Evolutionary conservation across 2,797 vertebrate species (phyloP).

Genomic region (Acanthis flammea): DNA sequence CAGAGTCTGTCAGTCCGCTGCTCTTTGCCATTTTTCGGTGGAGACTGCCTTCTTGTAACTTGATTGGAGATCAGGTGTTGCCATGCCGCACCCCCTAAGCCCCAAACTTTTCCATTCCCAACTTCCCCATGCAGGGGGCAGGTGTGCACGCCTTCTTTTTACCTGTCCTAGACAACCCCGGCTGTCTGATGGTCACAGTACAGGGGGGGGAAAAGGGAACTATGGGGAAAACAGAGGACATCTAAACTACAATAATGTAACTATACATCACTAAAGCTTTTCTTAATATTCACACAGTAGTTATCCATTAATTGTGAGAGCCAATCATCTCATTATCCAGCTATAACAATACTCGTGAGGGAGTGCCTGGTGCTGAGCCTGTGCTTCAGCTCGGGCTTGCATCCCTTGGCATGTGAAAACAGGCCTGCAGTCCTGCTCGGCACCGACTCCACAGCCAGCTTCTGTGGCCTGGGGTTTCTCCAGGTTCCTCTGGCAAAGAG

Average conservation of each 20-base stretch:
- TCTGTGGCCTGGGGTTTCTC: neutral
- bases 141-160: neutral
- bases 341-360: neutral
- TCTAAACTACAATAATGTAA: neutral
- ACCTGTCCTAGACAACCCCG: neutral
- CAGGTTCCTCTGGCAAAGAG: neutral
- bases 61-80: neutral
- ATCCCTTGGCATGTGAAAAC: rapidly evolving
- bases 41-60: neutral
- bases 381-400: rapidly evolving
- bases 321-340: neutral
- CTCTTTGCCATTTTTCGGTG: neutral
- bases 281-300: neutral
- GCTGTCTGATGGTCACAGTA: neutral
- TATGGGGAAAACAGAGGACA: neutral
- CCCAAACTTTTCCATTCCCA: neutral
- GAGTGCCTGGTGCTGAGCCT: neutral
- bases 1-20: neutral
- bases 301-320: neutral
- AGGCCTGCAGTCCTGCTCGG: neutral
- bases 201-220: neutral
- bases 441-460: rapidly evolving
- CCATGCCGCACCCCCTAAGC: too few relatives aligned
- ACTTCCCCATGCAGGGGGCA: neutral
- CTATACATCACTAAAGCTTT: neutral